These are phyloP conservation scores for Ferdinandea cuprea DNA, from an alignment of 2,888 invertebrate genomes.

Conservation along the genomic window DNA sequence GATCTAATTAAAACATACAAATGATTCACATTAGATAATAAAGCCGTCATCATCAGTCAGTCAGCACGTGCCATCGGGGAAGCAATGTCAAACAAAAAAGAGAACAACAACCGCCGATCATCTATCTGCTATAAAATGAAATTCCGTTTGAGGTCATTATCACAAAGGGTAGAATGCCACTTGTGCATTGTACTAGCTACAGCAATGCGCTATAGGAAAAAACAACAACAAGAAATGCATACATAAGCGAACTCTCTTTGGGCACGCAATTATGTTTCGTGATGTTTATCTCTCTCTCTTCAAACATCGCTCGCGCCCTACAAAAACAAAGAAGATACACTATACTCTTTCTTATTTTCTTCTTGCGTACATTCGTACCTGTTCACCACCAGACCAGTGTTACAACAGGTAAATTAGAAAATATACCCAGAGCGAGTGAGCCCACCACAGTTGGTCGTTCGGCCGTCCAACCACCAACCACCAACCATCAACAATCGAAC, in stretches of 20 bases:
- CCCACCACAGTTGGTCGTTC: constrained; percentile 23
- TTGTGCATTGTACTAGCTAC: constrained; percentile 6
- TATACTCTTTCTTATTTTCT: constrained; percentile 58
- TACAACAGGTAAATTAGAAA: constrained; percentile 74
- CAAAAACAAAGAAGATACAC: constrained; percentile 25
- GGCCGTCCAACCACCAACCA: constrained; percentile 13
- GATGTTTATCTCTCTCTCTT: constrained; percentile 55
- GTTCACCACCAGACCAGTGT: constrained; percentile 71
- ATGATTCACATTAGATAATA: constrained; percentile 48
- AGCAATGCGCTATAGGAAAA: neutral
- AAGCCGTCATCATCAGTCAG: constrained; percentile 1
- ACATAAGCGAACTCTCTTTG: constrained; percentile 55
- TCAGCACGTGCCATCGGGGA: constrained; percentile 61
- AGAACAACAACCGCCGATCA: constrained; percentile 3
- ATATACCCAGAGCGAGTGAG: constrained; percentile 54
- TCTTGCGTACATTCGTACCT: constrained; percentile 58
- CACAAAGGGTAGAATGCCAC: constrained; percentile 68
- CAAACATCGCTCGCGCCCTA: constrained; percentile 15
- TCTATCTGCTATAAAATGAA: constrained; percentile 38
- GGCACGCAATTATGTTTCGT: constrained; percentile 37
- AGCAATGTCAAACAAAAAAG: neutral
- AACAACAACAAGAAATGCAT: constrained; percentile 7
- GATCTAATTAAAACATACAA: constrained; percentile 33
- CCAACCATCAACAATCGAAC: constrained; percentile 10
- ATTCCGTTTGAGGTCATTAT: constrained; percentile 73